Evolutionary conservation across 2,888 invertebrate species (phyloP).

Genomic region (Hirtodrosophila confusa): DNA sequence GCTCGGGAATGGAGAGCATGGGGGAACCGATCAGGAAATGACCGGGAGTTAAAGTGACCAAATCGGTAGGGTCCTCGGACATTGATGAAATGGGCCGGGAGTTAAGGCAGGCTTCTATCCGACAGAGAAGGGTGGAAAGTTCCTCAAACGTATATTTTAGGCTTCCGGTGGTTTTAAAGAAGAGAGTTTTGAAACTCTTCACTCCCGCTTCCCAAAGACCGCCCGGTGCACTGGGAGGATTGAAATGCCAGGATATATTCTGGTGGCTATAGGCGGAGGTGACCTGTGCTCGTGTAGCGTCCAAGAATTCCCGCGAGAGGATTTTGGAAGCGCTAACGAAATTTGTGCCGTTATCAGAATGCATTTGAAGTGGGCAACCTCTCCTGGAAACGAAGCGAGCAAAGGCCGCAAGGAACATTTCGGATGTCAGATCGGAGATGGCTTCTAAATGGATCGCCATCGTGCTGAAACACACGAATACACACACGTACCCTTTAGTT

Average conservation of each 20-base stretch:
- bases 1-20: no score
- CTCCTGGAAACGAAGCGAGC: neutral
- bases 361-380: neutral
- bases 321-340: constrained; percentile 1
- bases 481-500: constrained; percentile 3
- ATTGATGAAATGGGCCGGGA: neutral
- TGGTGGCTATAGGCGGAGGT: neutral
- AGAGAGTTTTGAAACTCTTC: neutral
- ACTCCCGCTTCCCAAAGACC: neutral
- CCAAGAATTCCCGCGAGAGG: neutral
- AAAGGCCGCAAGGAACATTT: neutral
- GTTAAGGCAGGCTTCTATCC: neutral
- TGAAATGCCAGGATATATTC: neutral
- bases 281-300: no score
- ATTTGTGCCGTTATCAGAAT: constrained; percentile 2
- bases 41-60: neutral
- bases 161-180: neutral
- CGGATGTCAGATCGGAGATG: neutral
- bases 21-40: neutral
- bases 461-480: constrained; percentile 4
- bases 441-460: neutral
- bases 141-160: neutral
- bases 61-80: neutral
- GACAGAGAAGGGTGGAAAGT: neutral
- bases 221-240: neutral